Evolutionary conservation across 2,113 vertebrate species (phyloP).

Genomic region (Anarhynchus alexandrinus): DNA sequence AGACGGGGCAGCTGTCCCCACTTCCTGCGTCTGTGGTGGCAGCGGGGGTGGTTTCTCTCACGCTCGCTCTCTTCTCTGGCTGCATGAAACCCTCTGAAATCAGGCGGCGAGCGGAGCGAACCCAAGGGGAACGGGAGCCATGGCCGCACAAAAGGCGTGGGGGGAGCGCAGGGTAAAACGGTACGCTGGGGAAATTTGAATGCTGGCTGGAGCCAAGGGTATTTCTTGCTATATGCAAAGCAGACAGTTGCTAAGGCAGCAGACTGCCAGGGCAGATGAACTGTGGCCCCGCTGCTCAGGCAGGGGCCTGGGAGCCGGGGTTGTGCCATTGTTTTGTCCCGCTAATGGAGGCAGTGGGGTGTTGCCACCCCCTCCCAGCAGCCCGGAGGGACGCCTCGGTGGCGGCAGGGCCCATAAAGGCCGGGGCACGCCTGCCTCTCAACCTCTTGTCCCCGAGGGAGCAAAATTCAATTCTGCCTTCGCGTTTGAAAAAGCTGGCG

Average conservation of each 20-base stretch:
- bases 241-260: constrained; percentile 5
- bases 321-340: neutral
- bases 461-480: neutral
- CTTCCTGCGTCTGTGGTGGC: neutral
- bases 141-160: neutral
- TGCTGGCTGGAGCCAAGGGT: neutral
- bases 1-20: neutral
- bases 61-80: accelerated
- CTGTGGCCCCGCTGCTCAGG: neutral
- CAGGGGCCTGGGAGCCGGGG: neutral
- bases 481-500: neutral
- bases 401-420: neutral
- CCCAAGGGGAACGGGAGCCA: neutral
- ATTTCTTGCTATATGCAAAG: neutral
- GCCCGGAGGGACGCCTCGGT: accelerated
- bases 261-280: neutral
- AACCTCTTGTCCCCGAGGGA: accelerated
- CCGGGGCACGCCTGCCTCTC: accelerated
- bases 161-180: neutral
- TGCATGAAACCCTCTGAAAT: neutral
- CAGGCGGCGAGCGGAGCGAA: neutral
- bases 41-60: accelerated
- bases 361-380: neutral
- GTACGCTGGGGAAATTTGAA: accelerated
- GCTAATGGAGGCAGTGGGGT: accelerated